Base-by-base conservation (phyloP, 2,888 invertebrate species). In the Scaptomyza flava region DNA sequence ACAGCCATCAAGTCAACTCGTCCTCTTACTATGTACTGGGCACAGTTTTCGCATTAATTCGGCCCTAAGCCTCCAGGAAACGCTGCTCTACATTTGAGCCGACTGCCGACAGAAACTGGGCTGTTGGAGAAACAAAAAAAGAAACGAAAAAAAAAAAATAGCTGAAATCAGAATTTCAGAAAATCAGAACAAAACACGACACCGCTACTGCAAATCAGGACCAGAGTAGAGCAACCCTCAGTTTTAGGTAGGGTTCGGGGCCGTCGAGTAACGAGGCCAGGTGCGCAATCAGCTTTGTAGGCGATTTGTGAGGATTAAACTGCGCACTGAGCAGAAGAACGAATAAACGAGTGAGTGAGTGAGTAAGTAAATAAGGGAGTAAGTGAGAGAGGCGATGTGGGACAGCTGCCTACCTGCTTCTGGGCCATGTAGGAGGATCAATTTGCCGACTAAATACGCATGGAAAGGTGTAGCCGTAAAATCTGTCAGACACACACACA, bases 221-320 rank as follows among this genome's bases (percentile, higher is more conserved):
- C 47, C 45, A 38, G 38, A 38, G 38, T 6, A 46, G 12, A 77
- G 50, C 84, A 78, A 80, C 84, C 79, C 84, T 84, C 65, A 45
- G n/a, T 60, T 43, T 30, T 17, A 12, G 41, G 41, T 41, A 17
- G 41, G 42, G 47, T 31, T 27, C 51, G 45, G 46, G 53, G 52
- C 34, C 45, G 65, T 58, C 45, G 65, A 47, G 58, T 53, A 71
- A 43, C 41, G 50, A 71, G 76, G 20, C 57, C 54, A 77, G 80
- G 83, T 88, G 84, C 87, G 81, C 89, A 86, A 86, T 89, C 85
- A 89, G 89, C 85, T 87, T 85, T 85, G 87, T 86, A 82, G 85
- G 87, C 85, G 88, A 88, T 84, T 87, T 89, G 76, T 78, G 77
- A 77, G 87, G 89, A 88, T 89, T 88, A 89, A 77, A 84, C 79